Evolutionary conservation across 35 echinoderm and acorn worm species (phyloP).

Genomic region (Patiria miniata): DNA sequence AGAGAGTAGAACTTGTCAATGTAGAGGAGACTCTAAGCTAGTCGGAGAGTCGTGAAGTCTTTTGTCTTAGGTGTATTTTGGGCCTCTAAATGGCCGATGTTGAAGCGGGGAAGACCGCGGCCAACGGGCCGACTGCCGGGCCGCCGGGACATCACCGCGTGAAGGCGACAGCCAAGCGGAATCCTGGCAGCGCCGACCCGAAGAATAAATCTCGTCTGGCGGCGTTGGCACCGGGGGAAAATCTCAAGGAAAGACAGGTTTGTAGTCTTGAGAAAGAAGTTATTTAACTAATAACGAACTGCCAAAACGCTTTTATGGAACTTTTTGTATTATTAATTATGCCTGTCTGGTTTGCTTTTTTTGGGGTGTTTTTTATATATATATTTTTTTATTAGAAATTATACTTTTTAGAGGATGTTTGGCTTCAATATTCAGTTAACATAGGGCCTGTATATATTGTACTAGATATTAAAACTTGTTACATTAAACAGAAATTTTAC

Average conservation of each 20-base stretch:
- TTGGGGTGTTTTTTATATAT: no score
- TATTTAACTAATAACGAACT: no score
- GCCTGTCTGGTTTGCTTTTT: no score
- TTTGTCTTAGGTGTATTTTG: neutral
- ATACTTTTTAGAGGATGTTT: neutral
- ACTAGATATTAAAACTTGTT: no score
- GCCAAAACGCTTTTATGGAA: no score
- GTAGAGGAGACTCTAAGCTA: neutral
- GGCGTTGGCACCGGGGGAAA: constrained; percentile 92
- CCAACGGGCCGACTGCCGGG: constrained; percentile 23
- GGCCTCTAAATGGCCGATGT: constrained; percentile 42
- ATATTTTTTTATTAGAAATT: neutral
- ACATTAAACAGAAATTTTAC: no score
- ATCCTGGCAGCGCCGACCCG: constrained; percentile 73
- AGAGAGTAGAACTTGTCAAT: neutral
- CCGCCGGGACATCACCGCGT: constrained; percentile 34
- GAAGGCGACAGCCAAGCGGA: constrained; percentile 56
- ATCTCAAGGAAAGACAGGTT: constrained; percentile 99
- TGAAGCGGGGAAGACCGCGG: constrained; percentile 38
- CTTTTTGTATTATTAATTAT: no score
- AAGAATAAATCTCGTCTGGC: constrained; percentile 94
- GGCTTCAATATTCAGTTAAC: no score
- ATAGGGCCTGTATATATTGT: no score
- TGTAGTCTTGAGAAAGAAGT: neutral
- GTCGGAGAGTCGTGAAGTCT: neutral